phyloP scores from a whole-genome alignment of 2,888 invertebrate species.

The Sylvicola cinctus region DNA sequence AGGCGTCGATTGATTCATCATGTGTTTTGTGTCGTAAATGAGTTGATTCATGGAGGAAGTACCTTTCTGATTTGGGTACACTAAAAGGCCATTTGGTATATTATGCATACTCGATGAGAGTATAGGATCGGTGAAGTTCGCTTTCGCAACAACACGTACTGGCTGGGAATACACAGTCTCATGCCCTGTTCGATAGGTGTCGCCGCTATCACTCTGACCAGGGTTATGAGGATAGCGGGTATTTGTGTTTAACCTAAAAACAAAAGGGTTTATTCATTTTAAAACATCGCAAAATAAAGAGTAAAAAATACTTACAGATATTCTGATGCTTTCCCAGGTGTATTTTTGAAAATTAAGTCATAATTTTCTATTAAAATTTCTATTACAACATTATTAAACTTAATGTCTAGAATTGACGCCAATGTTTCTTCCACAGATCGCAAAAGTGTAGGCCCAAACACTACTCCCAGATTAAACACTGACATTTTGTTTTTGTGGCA shows the following conservation, averaged over 20 bases:
- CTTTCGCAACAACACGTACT: constrained; percentile 17
- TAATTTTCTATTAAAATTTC: constrained; percentile 87
- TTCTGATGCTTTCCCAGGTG: constrained; percentile 15
- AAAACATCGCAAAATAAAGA: neutral
- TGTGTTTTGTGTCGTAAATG: constrained; percentile 9
- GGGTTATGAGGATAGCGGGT: neutral
- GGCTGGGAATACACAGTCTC: constrained; percentile 3
- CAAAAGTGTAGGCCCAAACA: constrained; percentile 92
- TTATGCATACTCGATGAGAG: constrained; percentile 26
- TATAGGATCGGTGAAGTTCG: constrained; percentile 22
- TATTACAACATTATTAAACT: constrained; percentile 96
- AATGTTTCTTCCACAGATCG: constrained; percentile 92
- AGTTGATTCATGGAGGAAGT: too few species aligned
- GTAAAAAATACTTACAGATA: constrained; percentile 5
- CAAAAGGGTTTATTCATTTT: neutral
- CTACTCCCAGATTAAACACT: constrained; percentile 91
- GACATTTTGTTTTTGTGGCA: constrained; percentile 89
- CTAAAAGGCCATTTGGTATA: constrained; percentile 23
- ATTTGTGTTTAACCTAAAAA: neutral
- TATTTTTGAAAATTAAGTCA: constrained; percentile 42
- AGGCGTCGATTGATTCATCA: constrained; percentile 11
- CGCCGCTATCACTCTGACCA: neutral
- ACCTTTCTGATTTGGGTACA: constrained; percentile 11
- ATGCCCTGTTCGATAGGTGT: constrained; percentile 2
- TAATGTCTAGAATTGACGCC: constrained; percentile 95